These are phyloP conservation scores for Muscicapa striata DNA, from an alignment of 2,797 vertebrate species.

Conservation along the genomic window DNA sequence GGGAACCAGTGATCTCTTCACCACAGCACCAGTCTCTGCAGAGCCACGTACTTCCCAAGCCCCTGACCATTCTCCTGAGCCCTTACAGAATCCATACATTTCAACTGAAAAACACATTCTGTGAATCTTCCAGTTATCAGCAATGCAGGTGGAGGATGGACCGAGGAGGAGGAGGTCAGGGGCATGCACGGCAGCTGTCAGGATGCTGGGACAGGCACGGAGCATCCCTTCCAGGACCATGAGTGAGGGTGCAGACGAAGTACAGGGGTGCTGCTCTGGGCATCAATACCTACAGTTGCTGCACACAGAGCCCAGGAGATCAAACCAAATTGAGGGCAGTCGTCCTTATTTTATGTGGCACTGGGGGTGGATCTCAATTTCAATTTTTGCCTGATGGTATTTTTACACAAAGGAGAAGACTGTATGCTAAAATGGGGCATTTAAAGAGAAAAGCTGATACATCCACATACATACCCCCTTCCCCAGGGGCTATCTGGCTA, in stretches of 20 bases:
- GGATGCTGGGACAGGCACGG: accelerated
- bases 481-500: neutral
- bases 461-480: neutral
- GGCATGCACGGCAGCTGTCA: accelerated
- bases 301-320: neutral
- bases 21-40: accelerated
- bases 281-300: neutral
- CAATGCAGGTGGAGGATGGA: neutral
- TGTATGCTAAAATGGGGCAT: neutral
- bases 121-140: neutral
- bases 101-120: neutral
- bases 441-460: constrained; percentile 14
- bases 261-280: neutral
- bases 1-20: neutral
- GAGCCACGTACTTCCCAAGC: neutral
- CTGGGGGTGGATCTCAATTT: neutral
- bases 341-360: neutral
- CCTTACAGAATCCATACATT: neutral
- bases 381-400: constrained; percentile 20
- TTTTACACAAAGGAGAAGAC: constrained; percentile 23
- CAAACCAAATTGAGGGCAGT: neutral
- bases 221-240: neutral
- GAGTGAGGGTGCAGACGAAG: accelerated
- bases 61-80: neutral
- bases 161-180: neutral